Evolutionary conservation across 2,888 invertebrate species (phyloP), one percentile per base, ranked within the genome.

Genomic region (Pristionchus entomophagus): DNA sequence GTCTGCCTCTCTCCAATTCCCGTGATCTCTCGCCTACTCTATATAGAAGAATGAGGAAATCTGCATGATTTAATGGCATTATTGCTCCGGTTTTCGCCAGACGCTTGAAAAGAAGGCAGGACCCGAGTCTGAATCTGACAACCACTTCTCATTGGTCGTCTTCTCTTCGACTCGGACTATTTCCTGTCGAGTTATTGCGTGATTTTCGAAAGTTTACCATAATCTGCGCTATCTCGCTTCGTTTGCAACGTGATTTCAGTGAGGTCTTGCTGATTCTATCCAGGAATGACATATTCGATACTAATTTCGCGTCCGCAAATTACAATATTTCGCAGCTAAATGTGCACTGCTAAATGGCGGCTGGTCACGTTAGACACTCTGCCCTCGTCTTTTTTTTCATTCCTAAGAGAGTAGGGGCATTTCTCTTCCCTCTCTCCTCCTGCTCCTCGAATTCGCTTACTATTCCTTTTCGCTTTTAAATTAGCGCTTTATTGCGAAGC

Each of bases 391-490:
- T 6, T 41, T 38, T 26, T 41, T 73, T 45, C 73, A 73, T 73
- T 73, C 73, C 73, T 73, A 73, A 41, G 73, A 73, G 73, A 73
- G 73, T 73, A 73, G 73, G 73, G 73, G 45, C 17, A 41, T 14
- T 45, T 14, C 45, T 45, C 45, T 45, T 53, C 53, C 22, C 53
- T 53, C 53, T 17, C 19, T 38, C 5, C 65, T 35, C 35, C 35
- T 29, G 12, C 65, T 29, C 32, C 32, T 6, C 35, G 5, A 78
- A 49, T 78, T 78, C 78, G n/a, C 62, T 78, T 51, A 51, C 78
- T 45, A 45, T 78, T 45, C 51, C 29, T 22, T 80, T 80, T 32
- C 56, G 53, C 73, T n/a, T 73, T 26, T 73, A 73, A 73, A 73
- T 73, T 73, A 73, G 73, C 41, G 41, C 41, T 73, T 73, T 73